Conservation (phyloP, 2,888 invertebrate species). For the Aspidapion aeneum region DNA sequence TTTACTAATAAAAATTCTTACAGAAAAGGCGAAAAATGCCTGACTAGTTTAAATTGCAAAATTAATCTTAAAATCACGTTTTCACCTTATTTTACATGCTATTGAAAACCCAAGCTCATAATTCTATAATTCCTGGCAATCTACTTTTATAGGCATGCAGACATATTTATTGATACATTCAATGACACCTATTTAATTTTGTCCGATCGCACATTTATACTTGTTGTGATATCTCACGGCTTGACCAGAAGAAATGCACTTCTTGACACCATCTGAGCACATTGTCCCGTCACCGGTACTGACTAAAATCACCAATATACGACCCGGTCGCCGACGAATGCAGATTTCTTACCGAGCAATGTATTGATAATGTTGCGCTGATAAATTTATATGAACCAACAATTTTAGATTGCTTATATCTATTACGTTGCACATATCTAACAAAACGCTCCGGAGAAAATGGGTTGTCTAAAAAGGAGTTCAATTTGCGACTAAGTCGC, state of each 20-base stretch:
- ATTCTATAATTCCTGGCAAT: neutral
- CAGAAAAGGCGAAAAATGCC: neutral
- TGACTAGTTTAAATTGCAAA: neutral
- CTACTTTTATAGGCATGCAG: neutral
- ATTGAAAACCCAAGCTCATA: neutral
- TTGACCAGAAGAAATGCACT: conserved; percentile 26
- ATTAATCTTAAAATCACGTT: neutral
- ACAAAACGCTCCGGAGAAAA: too few relatives aligned
- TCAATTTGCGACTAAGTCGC: too few relatives aligned
- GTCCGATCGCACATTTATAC: neutral
- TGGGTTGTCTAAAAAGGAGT: too few relatives aligned
- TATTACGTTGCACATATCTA: too few relatives aligned
- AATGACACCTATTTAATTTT: neutral
- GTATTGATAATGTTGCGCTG: too few relatives aligned
- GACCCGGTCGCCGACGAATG: neutral
- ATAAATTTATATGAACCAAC: too few relatives aligned
- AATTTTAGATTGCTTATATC: too few relatives aligned
- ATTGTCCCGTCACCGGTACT: conserved; percentile 35
- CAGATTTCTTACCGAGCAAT: too few relatives aligned
- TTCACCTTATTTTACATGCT: neutral
- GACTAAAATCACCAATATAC: neutral
- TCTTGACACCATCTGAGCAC: conserved; percentile 40
- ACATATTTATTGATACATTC: neutral
- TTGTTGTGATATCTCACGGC: neutral
- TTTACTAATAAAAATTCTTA: neutral